Evolutionary conservation across 2,888 invertebrate genomes (phyloP).

Genomic region (Cryptosula pallasiana): DNA sequence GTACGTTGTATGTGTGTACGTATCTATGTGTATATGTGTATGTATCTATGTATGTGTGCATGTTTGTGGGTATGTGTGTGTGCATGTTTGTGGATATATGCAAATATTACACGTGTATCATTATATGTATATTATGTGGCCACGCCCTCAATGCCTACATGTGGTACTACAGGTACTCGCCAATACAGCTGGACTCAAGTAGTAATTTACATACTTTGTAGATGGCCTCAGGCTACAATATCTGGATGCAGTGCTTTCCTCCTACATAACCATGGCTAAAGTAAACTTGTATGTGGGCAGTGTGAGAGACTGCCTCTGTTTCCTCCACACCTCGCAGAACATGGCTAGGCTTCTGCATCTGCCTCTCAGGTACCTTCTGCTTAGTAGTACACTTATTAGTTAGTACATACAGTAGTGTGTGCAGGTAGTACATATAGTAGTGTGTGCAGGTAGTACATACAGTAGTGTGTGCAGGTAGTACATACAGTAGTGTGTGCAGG

Average conservation of each 20-base stretch:
- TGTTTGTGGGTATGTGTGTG: not conserved
- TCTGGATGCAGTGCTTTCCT: not conserved
- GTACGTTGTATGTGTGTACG: not conserved
- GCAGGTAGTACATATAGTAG: no score
- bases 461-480: no score
- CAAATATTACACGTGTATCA: not conserved
- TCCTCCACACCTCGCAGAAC: not conserved
- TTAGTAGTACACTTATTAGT: no score
- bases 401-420: no score
- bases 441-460: no score
- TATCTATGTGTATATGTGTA: not conserved
- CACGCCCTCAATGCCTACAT: no score
- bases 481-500: no score
- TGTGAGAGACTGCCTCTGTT: conserved; percentile 8
- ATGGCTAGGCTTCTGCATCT: conserved; percentile 13
- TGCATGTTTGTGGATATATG: not conserved
- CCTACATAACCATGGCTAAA: not conserved
- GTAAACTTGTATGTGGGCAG: not conserved
- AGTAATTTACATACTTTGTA: not conserved
- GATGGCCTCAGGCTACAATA: not conserved
- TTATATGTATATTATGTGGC: conserved; percentile 5
- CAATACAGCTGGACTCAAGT: not conserved
- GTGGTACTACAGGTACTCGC: not conserved
- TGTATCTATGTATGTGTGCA: not conserved
- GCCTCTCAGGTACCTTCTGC: conserved; percentile 7